Conservation (phyloP, 37 sponge, comb jelly and placozoan genomes). For the Halichondria panicea region DNA sequence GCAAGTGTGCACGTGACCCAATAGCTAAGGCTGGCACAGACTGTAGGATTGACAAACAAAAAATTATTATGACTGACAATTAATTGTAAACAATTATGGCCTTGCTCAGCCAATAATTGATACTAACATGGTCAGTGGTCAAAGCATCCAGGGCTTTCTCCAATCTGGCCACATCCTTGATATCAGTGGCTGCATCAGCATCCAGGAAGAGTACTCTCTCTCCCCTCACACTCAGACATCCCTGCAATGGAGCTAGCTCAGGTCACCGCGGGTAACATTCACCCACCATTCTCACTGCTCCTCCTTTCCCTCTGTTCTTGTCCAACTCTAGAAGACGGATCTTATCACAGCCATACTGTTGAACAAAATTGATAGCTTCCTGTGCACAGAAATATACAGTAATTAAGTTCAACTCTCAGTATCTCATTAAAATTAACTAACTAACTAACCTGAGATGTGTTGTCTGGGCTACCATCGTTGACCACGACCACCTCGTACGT, state of each 20-base stretch:
- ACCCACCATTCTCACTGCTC: constrained; percentile 92
- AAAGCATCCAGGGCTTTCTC: constrained; percentile 66
- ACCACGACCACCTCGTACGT: constrained; percentile 73
- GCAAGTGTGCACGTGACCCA: constrained; percentile 97
- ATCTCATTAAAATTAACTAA: not conserved
- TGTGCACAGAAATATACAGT: constrained; percentile 2
- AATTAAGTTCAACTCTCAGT: not conserved
- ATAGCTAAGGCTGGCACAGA: constrained; percentile 61
- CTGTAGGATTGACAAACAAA: too few species aligned
- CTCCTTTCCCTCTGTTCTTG: constrained; percentile 96
- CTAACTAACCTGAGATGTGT: constrained; percentile 76
- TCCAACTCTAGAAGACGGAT: constrained; percentile 85
- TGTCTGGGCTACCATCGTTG: constrained; percentile 96
- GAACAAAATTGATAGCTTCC: constrained; percentile 83
- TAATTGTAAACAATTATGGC: too few species aligned
- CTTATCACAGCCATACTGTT: constrained; percentile 74
- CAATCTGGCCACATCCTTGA: constrained; percentile 76
- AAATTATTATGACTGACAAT: too few species aligned
- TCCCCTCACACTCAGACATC: constrained; percentile 92
- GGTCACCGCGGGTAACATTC: not conserved
- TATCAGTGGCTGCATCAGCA: constrained; percentile 96
- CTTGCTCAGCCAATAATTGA: too few species aligned
- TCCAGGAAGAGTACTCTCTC: constrained; percentile 83
- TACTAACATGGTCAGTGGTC: constrained; percentile 49
- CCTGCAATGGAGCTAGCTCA: constrained; percentile 42